Percentiles rank a stretch among this genome's conserved stretches.
Conservation (phyloP, 23 tunicate species). For the Halocynthia aurantium region DNA sequence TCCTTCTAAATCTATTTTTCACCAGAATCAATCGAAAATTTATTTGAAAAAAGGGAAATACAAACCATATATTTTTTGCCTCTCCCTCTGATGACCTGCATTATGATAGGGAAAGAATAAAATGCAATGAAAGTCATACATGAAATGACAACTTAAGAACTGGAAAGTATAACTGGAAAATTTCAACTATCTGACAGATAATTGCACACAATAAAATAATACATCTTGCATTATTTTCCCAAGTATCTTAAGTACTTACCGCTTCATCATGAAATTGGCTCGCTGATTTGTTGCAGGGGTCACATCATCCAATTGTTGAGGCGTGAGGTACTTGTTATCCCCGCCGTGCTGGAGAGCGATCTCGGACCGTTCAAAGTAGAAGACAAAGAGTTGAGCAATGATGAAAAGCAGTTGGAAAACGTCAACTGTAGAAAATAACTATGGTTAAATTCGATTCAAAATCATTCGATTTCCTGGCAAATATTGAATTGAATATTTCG, state of each 20-base stretch:
- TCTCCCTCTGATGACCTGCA: not conserved
- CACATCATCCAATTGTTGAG: slow-evolving; percentile 42
- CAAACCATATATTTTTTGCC: no score
- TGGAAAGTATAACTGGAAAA: no score
- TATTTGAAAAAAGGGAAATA: not conserved
- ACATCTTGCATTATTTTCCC: no score
- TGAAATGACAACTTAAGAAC: no score
- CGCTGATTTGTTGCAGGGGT: slow-evolving; percentile 56
- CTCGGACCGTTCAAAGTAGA: slow-evolving; percentile 29
- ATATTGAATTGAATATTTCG: no score
- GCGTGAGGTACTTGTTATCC: slow-evolving; percentile 60
- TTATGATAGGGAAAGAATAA: not conserved
- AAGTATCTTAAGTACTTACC: slow-evolving; percentile 18
- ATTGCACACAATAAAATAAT: no score
- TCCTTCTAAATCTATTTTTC: not conserved
- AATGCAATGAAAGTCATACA: not conserved
- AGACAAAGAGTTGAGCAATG: slow-evolving; percentile 62
- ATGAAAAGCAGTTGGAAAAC: slow-evolving; percentile 82
- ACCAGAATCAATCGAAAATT: not conserved
- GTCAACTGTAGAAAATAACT: slow-evolving; percentile 40
- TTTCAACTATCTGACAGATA: no score
- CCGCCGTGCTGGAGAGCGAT: slow-evolving; percentile 47
- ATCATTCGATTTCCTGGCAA: not conserved
- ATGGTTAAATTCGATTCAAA: not conserved
- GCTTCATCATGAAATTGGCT: slow-evolving; percentile 55